Evolutionary conservation across 2,113 vertebrate genomes (phyloP), one percentile per base, ranked within the genome.

Genomic region (Reinhardtius hippoglossoides): DNA sequence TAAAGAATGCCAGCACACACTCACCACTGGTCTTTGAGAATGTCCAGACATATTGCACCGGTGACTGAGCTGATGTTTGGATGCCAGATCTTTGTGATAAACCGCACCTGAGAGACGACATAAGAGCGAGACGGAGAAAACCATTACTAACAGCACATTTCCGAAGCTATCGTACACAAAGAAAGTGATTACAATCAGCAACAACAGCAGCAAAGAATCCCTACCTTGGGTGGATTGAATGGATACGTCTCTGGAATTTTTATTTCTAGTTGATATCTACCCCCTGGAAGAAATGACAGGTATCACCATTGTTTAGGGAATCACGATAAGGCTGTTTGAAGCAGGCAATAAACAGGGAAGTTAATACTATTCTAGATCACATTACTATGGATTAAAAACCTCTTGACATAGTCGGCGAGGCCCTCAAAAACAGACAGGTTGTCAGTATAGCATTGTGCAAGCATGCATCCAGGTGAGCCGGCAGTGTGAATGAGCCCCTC

Each of bases 81-180:
- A 96, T 99, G 98, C 98, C 98, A 99, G 94, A 99, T 99, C 95
- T 99, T 99, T 72, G 97, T 98, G 91, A 99, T 99, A 96, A 99
- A 99, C 85, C 98, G 96, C 94, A 99, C 97, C 98, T 99, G 92
- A 76, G 94, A 14, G n/a, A 93, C 58, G n/a, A 46, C 72, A 74
- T 40, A 56, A 27, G 67, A 68, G 56, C 3, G 2, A 1, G 18
- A 20, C 1, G 2, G 16, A 52, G 23, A 35, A 35, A 50, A 73
- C 61, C 1, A 71, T 50, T 12, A 23, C 23, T 42, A 31, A 37
- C 3, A 4, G 15, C 21, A 24, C 1, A 13, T 18, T 23, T 61
- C 37, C 13, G 6, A 21, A 14, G 24, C 1, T 3, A 75, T 12
- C 12, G 20, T 9, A 3, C 7, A 57, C 3, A 24, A 46, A 1